A percentile compares a stretch with the other conserved stretches of the same genome.
Conservation (phyloP, 2,797 vertebrate species). For the Acanthopagrus latus region DNA sequence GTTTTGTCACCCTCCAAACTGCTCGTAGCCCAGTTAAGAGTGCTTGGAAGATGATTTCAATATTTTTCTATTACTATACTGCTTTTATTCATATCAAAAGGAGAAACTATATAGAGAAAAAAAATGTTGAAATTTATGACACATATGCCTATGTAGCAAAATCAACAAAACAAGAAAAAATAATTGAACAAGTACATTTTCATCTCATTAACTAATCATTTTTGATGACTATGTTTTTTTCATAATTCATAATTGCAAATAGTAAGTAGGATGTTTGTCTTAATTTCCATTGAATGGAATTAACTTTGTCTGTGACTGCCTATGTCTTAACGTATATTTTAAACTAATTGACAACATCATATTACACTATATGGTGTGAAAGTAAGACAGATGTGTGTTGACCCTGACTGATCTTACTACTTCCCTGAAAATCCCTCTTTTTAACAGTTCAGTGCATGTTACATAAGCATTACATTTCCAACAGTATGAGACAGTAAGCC, state of each 20-base stretch:
- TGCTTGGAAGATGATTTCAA: background rate
- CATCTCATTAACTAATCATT: background rate
- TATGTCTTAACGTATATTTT: background rate
- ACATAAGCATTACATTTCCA: constrained; percentile 47
- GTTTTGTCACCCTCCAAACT: background rate
- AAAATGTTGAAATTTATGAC: background rate
- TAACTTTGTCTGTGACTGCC: background rate
- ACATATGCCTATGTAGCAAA: background rate
- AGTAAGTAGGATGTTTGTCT: background rate
- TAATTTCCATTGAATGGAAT: background rate
- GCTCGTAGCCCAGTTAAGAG: background rate
- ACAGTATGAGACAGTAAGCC: constrained; percentile 10
- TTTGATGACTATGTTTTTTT: background rate
- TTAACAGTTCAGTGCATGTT: constrained; percentile 13
- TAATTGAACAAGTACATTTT: background rate
- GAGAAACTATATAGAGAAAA: background rate
- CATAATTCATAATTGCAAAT: background rate
- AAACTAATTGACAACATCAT: no score
- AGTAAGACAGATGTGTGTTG: constrained; percentile 8
- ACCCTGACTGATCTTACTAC: constrained; percentile 22
- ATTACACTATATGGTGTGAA: background rate
- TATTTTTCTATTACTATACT: background rate
- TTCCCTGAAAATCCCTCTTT: constrained; percentile 15
- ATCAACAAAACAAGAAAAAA: background rate
- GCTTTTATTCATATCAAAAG: background rate